Conservation (phyloP, 2,113 vertebrate genomes). For the Atractosteus spatula region DNA sequence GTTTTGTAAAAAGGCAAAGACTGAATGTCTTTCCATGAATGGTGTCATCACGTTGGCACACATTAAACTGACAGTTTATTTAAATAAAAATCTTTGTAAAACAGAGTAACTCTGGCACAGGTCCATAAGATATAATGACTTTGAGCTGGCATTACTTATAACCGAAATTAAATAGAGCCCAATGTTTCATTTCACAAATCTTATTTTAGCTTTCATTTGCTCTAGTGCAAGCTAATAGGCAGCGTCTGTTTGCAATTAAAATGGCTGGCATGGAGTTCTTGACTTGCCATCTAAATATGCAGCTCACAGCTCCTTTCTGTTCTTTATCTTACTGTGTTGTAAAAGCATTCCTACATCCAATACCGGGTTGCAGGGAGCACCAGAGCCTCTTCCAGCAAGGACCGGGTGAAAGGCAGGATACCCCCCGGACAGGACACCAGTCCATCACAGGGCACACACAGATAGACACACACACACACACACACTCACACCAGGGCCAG, state of each 20-base stretch:
- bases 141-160: constrained; percentile 30
- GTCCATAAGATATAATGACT: constrained; percentile 29
- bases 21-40: constrained; percentile 4
- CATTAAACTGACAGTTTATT: constrained; percentile 22
- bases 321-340: constrained; percentile 53
- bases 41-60: constrained; percentile 20
- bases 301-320: constrained; percentile 34
- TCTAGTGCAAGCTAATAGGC: constrained; percentile 53
- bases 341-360: constrained; percentile 37
- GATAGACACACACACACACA: no score
- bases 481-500: no score
- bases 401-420: no score
- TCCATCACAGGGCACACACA: no score
- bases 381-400: no score
- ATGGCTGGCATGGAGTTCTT: constrained; percentile 48
- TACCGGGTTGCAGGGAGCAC: no score
- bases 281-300: constrained; percentile 49
- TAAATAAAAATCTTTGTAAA: constrained; percentile 22
- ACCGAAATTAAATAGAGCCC: constrained; percentile 37
- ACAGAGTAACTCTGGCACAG: constrained; percentile 13
- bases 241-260: constrained; percentile 67
- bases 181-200: constrained; percentile 44
- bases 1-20: constrained; percentile 21
- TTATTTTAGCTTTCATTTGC: constrained; percentile 41
- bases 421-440: no score